Conservation (phyloP, 2,113 vertebrate genomes). For the Laticauda laticaudata region DNA sequence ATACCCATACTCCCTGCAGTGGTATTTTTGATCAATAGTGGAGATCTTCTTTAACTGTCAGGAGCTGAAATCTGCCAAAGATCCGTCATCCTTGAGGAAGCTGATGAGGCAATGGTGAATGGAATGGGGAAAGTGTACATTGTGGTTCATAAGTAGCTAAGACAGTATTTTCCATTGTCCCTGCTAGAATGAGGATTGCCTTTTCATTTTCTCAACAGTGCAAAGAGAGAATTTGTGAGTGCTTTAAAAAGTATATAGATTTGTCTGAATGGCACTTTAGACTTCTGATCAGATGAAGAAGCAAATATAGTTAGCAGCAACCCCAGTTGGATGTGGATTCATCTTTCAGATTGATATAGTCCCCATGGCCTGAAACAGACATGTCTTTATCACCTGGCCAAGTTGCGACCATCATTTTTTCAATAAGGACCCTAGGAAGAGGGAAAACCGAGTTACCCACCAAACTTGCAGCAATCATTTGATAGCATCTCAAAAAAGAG, state of each 20-base stretch:
- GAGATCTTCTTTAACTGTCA: not conserved
- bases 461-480: not conserved
- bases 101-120: not conserved
- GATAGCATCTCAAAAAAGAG: not conserved
- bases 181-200: not conserved
- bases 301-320: slow-evolving; percentile 63
- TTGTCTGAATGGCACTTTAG: not conserved
- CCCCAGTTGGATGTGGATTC: slow-evolving; percentile 63
- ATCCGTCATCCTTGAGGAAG: not conserved
- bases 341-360: slow-evolving; percentile 73
- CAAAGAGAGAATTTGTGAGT: not conserved
- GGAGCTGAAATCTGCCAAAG: not conserved
- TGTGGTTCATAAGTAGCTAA: not conserved
- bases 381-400: slow-evolving; percentile 54
- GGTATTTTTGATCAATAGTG: not conserved
- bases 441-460: not conserved
- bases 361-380: slow-evolving; percentile 63
- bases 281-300: not conserved
- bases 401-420: slow-evolving; percentile 72
- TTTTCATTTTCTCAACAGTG: not conserved
- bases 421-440: slow-evolving; percentile 72
- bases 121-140: fast-evolving
- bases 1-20: not conserved
- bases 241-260: not conserved
- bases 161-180: not conserved